Conservation (phyloP, 2,888 invertebrate genomes). For the Phalera bucephala region DNA sequence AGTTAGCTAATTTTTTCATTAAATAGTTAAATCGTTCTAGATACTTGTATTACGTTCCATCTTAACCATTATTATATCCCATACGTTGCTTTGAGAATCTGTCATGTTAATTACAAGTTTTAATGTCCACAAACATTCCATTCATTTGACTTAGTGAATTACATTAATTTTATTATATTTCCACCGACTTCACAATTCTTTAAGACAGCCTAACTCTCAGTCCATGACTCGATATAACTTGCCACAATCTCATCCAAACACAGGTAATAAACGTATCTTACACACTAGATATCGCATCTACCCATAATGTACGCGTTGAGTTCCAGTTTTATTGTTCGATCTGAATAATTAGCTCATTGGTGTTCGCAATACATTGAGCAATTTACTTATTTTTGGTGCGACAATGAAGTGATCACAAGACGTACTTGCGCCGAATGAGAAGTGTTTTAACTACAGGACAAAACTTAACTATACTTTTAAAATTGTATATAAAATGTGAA, state of each 20-base stretch:
- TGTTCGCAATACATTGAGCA: conserved; percentile 45
- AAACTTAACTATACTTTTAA: conserved; percentile 38
- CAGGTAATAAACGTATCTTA: conserved; percentile 44
- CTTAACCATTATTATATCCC: conserved; percentile 38
- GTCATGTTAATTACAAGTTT: conserved; percentile 44
- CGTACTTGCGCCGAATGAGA: conserved; percentile 27
- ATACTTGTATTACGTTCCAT: conserved; percentile 59
- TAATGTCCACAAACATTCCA: conserved; percentile 28
- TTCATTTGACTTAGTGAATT: conserved; percentile 57
- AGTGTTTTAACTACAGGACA: conserved; percentile 33
- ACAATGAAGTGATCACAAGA: conserved; percentile 24
- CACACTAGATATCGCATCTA: conserved; percentile 35
- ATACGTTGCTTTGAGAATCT: conserved; percentile 40
- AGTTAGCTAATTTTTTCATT: conserved; percentile 78
- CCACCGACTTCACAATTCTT: conserved; percentile 43
- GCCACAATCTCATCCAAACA: conserved; percentile 49
- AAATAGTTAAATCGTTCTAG: conserved; percentile 77
- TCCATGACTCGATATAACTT: conserved; percentile 58
- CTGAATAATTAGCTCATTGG: conserved; percentile 21
- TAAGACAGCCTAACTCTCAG: conserved; percentile 56
- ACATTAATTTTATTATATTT: conserved; percentile 46
- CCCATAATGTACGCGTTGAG: conserved; percentile 26
- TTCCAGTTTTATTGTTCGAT: conserved; percentile 19
- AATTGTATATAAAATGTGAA: conserved; percentile 38
- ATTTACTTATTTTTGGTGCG: conserved; percentile 32